phyloP scores from a whole-genome alignment of 1,140 invertebrate genomes.

The Drosophila sechellia region DNA sequence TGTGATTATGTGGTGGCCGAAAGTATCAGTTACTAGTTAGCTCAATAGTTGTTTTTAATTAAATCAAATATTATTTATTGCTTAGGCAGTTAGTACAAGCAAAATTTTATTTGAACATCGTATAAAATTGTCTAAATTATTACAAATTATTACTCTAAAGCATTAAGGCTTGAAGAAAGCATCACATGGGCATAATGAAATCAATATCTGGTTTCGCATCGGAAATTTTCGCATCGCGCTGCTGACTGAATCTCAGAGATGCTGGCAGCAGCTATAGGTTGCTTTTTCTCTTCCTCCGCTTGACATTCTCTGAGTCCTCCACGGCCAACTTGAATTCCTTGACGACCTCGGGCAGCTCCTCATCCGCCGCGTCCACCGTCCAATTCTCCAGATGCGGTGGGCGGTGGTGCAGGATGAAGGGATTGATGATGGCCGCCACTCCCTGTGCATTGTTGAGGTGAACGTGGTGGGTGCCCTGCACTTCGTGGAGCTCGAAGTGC shows the following conservation, averaged over 20 bases:
- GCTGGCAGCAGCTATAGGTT: constrained; percentile 79
- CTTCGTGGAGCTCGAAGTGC: constrained; percentile 87
- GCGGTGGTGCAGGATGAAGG: constrained; percentile 86
- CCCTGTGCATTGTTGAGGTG: constrained; percentile 89
- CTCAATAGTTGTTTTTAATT: too few relatives aligned
- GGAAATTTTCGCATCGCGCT: constrained; percentile 19
- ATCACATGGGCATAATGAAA: constrained; percentile 32
- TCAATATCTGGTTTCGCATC: constrained; percentile 1
- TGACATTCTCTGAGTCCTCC: constrained; percentile 71
- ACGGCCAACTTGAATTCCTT: constrained; percentile 64
- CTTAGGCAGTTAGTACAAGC: too few relatives aligned
- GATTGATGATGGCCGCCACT: constrained; percentile 86
- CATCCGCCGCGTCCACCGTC: constrained; percentile 46
- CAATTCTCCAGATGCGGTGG: constrained; percentile 70
- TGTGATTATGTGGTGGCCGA: too few relatives aligned
- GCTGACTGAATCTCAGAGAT: constrained; percentile 48
- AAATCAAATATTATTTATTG: too few relatives aligned
- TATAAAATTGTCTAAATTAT: neutral
- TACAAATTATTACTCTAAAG: neutral
- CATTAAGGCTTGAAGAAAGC: constrained; percentile 4
- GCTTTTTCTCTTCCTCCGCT: constrained; percentile 80
- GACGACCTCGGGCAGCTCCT: constrained; percentile 38
- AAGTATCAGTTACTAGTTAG: too few relatives aligned
- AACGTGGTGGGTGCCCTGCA: constrained; percentile 89
- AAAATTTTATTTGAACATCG: too few relatives aligned